Evolutionary conservation across 2,113 vertebrate genomes (phyloP), one percentile per base, ranked within the genome.

Genomic region (Panurus biarmicus): DNA sequence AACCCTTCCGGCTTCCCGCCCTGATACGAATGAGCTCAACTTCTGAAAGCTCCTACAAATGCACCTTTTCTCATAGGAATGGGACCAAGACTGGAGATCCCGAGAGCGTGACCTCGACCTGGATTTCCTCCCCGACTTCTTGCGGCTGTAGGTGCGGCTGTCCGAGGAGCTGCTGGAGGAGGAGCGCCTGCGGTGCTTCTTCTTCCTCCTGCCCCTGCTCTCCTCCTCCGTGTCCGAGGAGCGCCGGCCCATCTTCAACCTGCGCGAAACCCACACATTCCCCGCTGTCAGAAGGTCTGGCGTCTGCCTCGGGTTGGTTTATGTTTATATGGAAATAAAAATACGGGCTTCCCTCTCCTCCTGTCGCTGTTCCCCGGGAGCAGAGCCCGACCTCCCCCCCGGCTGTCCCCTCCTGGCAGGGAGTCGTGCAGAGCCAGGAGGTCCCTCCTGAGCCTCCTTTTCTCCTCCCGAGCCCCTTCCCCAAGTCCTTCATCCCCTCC

Each of bases 141-240:
- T 98, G 24, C 98, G 98, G 94, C 97, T 97, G 54, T 98, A 98
- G 5, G 97, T 97, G 62, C 98, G 97, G 92, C 98, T 98, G 47
- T 95, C 98, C 5, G 99, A 99, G 69, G 99, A 99, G 64, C 98
- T 99, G 38, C 98, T 99, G 4, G 99, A 99, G 7, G 99, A 99
- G 2, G 98, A 99, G 5, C 98, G 98, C 23, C 98, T 96, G 8
- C 98, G 98, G 81, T 98, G 98, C 60, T 99, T 99, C 97, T 98
- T 99, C 81, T 97, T 99, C 94, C 98, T 98, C 71, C 96, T 97
- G 96, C 98, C 98, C 87, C 98, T 97, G 60, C 86, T 97, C 89
- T 99, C 98, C 54, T 98, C 98, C 80, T 99, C 99, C 4, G 99
- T 99, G 95, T 99, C 99, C 24, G 99, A 99, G 12, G 99, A 99